These are phyloP conservation scores for Colinus virginianus DNA, from an alignment of 2,113 vertebrate genomes.

Conservation along the genomic window DNA sequence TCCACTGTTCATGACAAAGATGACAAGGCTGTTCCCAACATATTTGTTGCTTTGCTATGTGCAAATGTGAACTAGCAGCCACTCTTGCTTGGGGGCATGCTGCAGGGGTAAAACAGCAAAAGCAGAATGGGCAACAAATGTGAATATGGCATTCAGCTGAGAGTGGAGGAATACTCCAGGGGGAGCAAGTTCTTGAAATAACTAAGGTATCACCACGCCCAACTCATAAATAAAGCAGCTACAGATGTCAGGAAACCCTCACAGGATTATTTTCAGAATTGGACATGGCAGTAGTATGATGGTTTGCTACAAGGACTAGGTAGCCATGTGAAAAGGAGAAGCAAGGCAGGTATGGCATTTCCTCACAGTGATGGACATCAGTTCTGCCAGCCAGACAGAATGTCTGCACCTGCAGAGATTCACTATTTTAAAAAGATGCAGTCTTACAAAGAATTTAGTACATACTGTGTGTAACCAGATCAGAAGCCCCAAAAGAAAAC, in stretches of 20 bases:
- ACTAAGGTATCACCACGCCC: background rate
- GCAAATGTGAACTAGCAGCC: accelerated
- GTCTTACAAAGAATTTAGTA: background rate
- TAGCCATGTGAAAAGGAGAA: background rate
- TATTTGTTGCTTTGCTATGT: background rate
- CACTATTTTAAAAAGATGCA: background rate
- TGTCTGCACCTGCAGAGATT: background rate
- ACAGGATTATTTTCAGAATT: background rate
- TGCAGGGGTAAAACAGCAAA: background rate
- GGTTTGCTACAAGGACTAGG: background rate
- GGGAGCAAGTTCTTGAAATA: background rate
- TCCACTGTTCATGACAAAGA: too few species aligned
- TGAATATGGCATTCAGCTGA: background rate
- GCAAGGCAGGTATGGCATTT: background rate
- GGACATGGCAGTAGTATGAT: background rate
- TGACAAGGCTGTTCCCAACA: background rate
- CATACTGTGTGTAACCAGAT: background rate
- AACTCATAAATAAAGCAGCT: background rate
- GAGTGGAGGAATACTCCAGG: background rate
- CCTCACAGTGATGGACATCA: background rate
- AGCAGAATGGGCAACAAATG: background rate
- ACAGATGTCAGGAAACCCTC: background rate
- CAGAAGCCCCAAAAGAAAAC: background rate
- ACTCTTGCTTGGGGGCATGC: background rate
- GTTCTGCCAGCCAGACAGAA: background rate